Conservation (phyloP, 23 tunicate genomes). For the Botrylloides violaceus region DNA sequence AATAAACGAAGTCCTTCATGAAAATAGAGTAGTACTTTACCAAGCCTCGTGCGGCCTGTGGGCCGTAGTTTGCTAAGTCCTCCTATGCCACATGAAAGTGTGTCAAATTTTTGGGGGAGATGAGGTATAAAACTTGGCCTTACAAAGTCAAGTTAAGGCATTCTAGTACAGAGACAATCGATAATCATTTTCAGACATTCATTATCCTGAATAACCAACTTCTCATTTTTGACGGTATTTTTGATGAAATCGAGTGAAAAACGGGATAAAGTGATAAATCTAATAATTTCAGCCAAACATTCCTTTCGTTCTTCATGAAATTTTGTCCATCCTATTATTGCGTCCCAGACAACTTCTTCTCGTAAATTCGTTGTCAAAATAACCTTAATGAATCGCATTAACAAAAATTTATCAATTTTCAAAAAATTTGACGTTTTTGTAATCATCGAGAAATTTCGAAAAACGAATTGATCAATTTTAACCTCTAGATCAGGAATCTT, state of each 20-base stretch:
- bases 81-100: too few relatives aligned
- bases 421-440: not conserved
- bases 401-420: not conserved
- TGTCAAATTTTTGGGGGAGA: too few relatives aligned
- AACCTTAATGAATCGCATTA: not conserved
- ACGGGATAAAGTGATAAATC: not conserved
- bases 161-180: not conserved
- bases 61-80: too few relatives aligned
- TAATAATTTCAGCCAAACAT: not conserved
- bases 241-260: constrained; percentile 7
- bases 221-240: constrained; percentile 1
- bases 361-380: not conserved
- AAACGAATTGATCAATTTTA: not conserved
- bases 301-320: not conserved
- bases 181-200: constrained; percentile 10
- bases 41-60: too few relatives aligned
- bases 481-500: not conserved
- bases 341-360: not conserved
- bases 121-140: too few relatives aligned
- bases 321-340: constrained; percentile 8
- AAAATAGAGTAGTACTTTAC: too few relatives aligned
- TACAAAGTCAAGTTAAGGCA: too few relatives aligned
- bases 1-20: too few relatives aligned
- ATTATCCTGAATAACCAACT: not conserved
- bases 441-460: not conserved